A percentile compares a stretch with the other conserved stretches of the same genome.
phyloP scores from a whole-genome alignment of 1,140 invertebrate genomes.

The Drosophila tsacasi region DNA sequence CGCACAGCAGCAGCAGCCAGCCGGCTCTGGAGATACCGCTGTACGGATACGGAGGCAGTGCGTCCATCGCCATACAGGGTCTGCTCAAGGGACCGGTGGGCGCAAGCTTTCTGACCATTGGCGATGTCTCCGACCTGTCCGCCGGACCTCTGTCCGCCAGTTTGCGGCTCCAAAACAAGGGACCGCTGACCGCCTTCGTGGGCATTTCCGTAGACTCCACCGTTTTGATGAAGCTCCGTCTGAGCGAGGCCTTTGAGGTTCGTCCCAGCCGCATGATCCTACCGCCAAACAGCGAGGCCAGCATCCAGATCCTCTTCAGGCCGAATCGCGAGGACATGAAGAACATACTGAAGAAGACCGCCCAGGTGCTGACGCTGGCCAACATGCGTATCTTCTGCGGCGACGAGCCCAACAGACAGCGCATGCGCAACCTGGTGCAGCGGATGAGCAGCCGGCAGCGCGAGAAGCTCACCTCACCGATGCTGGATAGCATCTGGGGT shows the following conservation, averaged over 20 bases:
- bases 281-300: conserved; percentile 54
- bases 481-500: conserved; percentile 69
- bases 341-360: conserved; percentile 74
- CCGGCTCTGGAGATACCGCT: conserved; percentile 58
- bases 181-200: conserved; percentile 75
- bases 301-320: conserved; percentile 63
- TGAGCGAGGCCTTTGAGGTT: conserved; percentile 73
- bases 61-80: conserved; percentile 66
- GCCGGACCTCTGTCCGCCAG: conserved; percentile 59
- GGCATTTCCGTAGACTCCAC: conserved; percentile 73
- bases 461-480: conserved; percentile 62
- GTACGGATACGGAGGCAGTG: conserved; percentile 79
- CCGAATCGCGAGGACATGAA: conserved; percentile 80
- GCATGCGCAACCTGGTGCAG: conserved; percentile 70
- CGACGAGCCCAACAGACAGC: conserved; percentile 79
- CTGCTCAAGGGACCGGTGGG: conserved; percentile 75
- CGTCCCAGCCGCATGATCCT: conserved; percentile 64
- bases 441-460: conserved; percentile 67
- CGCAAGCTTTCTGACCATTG: conserved; percentile 73
- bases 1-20: conserved; percentile 51
- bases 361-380: conserved; percentile 72
- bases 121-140: conserved; percentile 71
- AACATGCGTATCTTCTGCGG: conserved; percentile 82
- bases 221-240: conserved; percentile 67
- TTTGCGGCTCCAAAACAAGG: conserved; percentile 79